These are phyloP conservation scores for Thereva unica DNA, from an alignment of 2,888 invertebrate species.

Conservation along the genomic window DNA sequence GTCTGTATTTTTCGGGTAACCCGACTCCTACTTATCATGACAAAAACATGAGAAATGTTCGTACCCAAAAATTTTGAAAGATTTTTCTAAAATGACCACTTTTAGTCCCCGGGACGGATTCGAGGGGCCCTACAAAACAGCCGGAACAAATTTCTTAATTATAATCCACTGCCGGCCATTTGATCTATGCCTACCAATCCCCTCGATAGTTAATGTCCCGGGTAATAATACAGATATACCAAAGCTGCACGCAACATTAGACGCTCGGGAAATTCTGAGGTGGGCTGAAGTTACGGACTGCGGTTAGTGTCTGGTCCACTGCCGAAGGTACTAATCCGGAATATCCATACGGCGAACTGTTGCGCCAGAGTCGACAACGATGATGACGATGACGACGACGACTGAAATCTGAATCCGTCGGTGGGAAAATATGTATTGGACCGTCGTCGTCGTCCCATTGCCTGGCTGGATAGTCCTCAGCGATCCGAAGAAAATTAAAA, in stretches of 20 bases:
- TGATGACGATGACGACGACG: no score
- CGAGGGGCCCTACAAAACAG: background rate
- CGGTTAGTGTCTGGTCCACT: no score
- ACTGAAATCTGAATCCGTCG: no score
- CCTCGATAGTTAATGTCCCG: conserved; percentile 9
- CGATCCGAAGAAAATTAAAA: no score
- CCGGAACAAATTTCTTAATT: conserved; percentile 32
- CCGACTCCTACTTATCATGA: conserved; percentile 1
- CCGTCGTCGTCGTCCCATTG: no score
- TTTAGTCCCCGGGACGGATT: background rate
- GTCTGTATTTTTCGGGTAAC: no score
- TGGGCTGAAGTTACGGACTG: background rate
- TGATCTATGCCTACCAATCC: conserved; percentile 30
- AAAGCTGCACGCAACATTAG: conserved; percentile 13
- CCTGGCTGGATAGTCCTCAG: no score
- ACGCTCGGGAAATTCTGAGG: conserved; percentile 6
- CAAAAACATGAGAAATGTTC: background rate
- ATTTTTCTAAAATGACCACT: conserved; percentile 1
- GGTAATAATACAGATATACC: background rate
- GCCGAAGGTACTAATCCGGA: no score
- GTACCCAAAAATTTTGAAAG: background rate
- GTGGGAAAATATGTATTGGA: no score
- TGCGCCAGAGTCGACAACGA: no score
- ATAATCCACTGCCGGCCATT: conserved; percentile 13
- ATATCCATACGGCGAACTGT: no score